Base-by-base conservation (phyloP, 1,140 invertebrate species). In the Lasioglossum albipes region DNA sequence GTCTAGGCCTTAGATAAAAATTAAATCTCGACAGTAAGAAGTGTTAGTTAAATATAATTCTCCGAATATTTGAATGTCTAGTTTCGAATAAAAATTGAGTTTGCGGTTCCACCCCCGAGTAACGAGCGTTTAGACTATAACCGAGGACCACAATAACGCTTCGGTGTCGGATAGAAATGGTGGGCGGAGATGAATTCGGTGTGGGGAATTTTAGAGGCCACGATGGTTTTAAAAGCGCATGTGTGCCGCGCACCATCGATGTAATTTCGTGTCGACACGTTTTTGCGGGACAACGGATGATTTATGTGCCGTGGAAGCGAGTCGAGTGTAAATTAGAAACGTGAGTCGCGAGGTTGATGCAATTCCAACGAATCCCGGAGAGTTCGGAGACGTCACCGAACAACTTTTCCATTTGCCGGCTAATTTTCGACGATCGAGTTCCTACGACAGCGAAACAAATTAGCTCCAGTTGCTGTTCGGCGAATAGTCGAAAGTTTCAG, bases 261-360 rank as follows among this genome's bases (percentile, higher is more conserved):
- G 54, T 64, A 83, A 78, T 72, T 67, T 68, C 54, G 72, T 49
- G 61, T 45, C 31, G 49, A 36, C 57, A 66, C 20, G 6, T 42
- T 71, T 59, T 54, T 16, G n/a, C 3, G 36, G 16, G 10, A 45
- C 52, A 20, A 27, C n/a, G n/a, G 13, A 22, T 9, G 18, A 27
- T 27, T 36, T 59, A 52, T 71, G 54, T 18, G n/a, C 54, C 54
- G 69, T 59, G 42, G 7, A 13, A 45, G 27, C 65, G 67, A 67
- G 45, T 52, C 52, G 22, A 2, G 36, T 16, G 67, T 54, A 57
- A 83, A 83, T 83, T 69, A 73, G 75, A 79, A 18, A 18, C 27
- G 42, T 27, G 22, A 16, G 22, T 57, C 18, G 18, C n/a, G 20
- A 22, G 12, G 73, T 36, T 36, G 12, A 41, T 41, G 9, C 20